phyloP scores from a whole-genome alignment of 2,888 invertebrate genomes.

The Thysanoteuthis rhombus region DNA sequence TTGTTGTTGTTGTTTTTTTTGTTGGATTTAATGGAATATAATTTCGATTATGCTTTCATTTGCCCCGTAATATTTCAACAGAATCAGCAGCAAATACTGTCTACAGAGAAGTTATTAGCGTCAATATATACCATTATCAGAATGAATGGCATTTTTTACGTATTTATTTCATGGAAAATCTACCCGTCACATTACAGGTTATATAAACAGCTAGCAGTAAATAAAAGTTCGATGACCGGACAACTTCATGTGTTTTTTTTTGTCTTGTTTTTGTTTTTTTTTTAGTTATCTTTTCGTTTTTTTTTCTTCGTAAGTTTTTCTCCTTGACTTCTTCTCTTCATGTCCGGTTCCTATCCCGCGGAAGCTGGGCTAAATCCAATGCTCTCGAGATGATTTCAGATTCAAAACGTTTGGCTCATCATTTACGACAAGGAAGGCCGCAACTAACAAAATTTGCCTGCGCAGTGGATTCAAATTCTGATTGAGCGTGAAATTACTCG shows the following conservation, averaged over 20 bases:
- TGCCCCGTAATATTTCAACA: too few relatives aligned
- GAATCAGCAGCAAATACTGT: too few relatives aligned
- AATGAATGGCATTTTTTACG: too few relatives aligned
- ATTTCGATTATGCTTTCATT: too few relatives aligned
- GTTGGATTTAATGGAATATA: too few relatives aligned
- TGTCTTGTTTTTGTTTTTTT: background rate
- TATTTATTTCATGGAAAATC: too few relatives aligned
- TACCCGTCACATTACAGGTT: too few relatives aligned
- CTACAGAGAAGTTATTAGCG: too few relatives aligned
- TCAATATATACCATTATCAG: too few relatives aligned
- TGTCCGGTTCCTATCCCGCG: background rate
- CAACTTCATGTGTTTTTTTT: background rate
- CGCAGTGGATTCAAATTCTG: background rate
- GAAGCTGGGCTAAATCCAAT: background rate
- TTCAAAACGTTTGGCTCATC: background rate
- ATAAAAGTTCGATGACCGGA: too few relatives aligned
- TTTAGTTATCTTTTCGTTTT: background rate
- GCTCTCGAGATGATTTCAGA: background rate
- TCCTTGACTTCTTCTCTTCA: background rate
- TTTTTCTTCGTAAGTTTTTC: background rate
- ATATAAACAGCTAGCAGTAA: too few relatives aligned
- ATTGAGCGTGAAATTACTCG: slow-evolving; percentile 12
- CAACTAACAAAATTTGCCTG: background rate
- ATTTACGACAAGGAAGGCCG: background rate
- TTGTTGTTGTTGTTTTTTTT: too few relatives aligned